Evolutionary conservation across 2,797 vertebrate genomes (phyloP).

Genomic region (Myoxocephalus aenaeus): DNA sequence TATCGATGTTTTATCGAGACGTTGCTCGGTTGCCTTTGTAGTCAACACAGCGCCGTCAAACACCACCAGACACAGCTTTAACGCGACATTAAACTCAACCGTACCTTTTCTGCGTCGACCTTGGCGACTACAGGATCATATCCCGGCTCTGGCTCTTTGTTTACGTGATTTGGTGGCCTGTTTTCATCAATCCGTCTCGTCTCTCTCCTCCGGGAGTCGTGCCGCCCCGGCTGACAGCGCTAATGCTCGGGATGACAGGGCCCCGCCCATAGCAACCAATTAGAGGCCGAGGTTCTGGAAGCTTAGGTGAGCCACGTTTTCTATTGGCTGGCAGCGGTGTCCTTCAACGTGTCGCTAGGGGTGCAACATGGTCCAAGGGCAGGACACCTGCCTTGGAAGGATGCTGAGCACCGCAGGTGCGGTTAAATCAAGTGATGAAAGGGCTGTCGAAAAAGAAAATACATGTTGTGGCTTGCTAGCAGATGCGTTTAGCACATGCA

Average conservation of each 20-base stretch:
- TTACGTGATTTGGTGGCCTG: slow-evolving; percentile 54
- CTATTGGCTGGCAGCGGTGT: slow-evolving; percentile 69
- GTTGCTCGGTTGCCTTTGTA: slow-evolving; percentile 60
- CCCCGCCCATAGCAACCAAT: slow-evolving; percentile 87
- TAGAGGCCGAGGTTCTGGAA: slow-evolving; percentile 22
- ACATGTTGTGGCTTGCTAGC: background rate
- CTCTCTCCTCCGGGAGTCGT: slow-evolving; percentile 77
- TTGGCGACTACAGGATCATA: slow-evolving; percentile 70
- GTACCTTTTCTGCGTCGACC: slow-evolving; percentile 74
- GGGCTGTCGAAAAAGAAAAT: background rate
- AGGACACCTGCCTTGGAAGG: slow-evolving; percentile 76
- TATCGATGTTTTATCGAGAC: slow-evolving; percentile 62
- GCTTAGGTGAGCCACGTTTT: slow-evolving; percentile 29
- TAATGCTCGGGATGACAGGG: slow-evolving; percentile 63
- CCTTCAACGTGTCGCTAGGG: slow-evolving; percentile 66
- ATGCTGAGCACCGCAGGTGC: slow-evolving; percentile 74
- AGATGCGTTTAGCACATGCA: background rate
- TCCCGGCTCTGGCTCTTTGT: slow-evolving; percentile 60
- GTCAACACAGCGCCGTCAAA: slow-evolving; percentile 35
- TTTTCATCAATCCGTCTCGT: slow-evolving; percentile 76
- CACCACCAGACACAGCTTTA: background rate
- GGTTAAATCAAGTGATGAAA: slow-evolving; percentile 19
- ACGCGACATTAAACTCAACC: slow-evolving; percentile 10
- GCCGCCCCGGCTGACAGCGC: slow-evolving; percentile 79
- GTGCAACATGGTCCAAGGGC: slow-evolving; percentile 68